These are phyloP conservation scores for Dermochelys coriacea DNA, from an alignment of 2,797 vertebrate species.

Conservation along the genomic window DNA sequence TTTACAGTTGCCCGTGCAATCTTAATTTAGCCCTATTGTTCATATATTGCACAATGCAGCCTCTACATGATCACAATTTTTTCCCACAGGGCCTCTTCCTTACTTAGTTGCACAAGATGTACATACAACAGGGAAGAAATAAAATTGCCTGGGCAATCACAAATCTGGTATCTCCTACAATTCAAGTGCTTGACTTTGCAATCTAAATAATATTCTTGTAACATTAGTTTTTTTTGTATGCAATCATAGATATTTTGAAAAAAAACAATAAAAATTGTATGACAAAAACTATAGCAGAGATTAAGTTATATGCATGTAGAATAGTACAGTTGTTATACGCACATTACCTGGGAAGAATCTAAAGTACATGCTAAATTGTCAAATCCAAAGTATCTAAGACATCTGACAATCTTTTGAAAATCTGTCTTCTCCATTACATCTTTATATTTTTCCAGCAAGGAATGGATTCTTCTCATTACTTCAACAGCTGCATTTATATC, in stretches of 20 bases:
- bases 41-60: not conserved
- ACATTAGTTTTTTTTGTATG: not conserved
- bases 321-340: not conserved
- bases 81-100: not conserved
- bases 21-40: not conserved
- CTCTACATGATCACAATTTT: not conserved
- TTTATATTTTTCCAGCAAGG: slow-evolving; percentile 52
- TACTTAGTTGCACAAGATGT: not conserved
- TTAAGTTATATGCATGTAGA: not conserved
- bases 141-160: not conserved
- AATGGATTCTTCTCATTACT: slow-evolving; percentile 72
- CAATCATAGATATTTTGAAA: not conserved
- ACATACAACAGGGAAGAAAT: not conserved
- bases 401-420: slow-evolving; percentile 25
- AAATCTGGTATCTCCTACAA: not conserved
- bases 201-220: not conserved
- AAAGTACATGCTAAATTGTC: slow-evolving; percentile 57
- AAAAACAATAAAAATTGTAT: not conserved
- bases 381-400: slow-evolving; percentile 65
- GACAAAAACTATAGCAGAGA: not conserved
- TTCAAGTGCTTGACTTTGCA: not conserved
- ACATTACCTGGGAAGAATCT: slow-evolving; percentile 42
- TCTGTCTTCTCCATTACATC: slow-evolving; percentile 54
- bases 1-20: not conserved
- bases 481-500: slow-evolving; percentile 65